These are phyloP conservation scores for Saturnia japonica DNA, from an alignment of 2,888 invertebrate species.

Conservation along the genomic window DNA sequence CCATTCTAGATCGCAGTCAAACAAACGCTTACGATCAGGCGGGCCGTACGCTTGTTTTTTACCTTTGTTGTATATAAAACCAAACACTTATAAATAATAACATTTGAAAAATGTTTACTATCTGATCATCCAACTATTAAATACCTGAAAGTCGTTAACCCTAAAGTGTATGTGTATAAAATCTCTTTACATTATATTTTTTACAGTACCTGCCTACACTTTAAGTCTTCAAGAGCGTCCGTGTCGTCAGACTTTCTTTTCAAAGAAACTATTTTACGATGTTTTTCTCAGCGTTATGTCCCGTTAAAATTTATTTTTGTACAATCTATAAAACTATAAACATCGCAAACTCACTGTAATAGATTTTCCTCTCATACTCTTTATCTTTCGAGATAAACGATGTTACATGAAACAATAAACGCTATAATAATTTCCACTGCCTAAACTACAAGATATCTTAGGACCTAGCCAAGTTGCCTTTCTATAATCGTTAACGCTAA, in stretches of 20 bases:
- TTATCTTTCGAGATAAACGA: slow-evolving; percentile 13
- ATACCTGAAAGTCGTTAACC: neutral
- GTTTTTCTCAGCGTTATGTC: slow-evolving; percentile 8
- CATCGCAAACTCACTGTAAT: slow-evolving; percentile 14
- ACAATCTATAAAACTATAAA: slow-evolving; percentile 13
- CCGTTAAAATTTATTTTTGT: slow-evolving; percentile 19
- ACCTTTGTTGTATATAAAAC: neutral
- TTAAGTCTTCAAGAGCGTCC: neutral
- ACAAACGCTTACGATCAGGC: too few relatives aligned
- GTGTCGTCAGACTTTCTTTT: slow-evolving; percentile 18
- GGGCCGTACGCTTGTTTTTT: too few relatives aligned
- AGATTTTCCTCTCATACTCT: neutral
- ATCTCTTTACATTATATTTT: neutral
- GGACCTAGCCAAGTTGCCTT: too few relatives aligned
- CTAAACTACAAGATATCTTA: too few relatives aligned
- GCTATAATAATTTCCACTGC: too few relatives aligned
- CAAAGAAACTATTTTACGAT: slow-evolving; percentile 17
- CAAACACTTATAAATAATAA: neutral
- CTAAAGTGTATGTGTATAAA: neutral
- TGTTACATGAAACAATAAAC: neutral
- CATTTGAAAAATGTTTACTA: neutral
- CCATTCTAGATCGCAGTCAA: too few relatives aligned
- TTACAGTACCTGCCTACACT: neutral
- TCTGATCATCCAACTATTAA: neutral
- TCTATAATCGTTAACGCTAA: too few relatives aligned